These are phyloP conservation scores for Phortica variegata DNA, from an alignment of 1,140 invertebrate genomes.

Conservation along the genomic window DNA sequence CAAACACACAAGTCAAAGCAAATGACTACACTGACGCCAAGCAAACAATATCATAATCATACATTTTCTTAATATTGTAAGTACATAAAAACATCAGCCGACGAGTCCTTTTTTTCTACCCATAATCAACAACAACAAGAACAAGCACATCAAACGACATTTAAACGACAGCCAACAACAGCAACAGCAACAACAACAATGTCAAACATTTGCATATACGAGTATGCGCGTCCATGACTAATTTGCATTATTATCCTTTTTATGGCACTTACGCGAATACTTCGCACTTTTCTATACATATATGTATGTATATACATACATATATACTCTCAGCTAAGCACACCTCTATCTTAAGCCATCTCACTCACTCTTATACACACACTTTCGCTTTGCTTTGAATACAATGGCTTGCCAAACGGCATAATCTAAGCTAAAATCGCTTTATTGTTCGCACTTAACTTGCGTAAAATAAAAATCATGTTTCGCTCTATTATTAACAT, in stretches of 20 bases:
- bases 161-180: neutral
- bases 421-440: slow-evolving; percentile 53
- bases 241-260: slow-evolving; percentile 45
- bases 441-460: slow-evolving; percentile 57
- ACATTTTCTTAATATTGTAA: too few species aligned
- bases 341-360: too few species aligned
- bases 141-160: neutral
- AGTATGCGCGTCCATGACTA: slow-evolving; percentile 48
- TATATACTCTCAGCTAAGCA: too few species aligned
- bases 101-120: too few species aligned
- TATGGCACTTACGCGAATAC: slow-evolving; percentile 1
- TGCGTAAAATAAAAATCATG: slow-evolving; percentile 57
- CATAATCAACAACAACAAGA: neutral
- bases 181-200: neutral
- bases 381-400: too few species aligned
- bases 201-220: slow-evolving; percentile 39
- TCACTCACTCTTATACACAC: too few species aligned
- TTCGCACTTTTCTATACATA: too few species aligned
- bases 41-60: too few species aligned
- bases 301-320: too few species aligned
- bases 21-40: slow-evolving; percentile 22
- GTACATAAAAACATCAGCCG: too few species aligned
- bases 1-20: slow-evolving; percentile 48
- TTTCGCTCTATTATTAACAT: slow-evolving; percentile 31
- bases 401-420: slow-evolving; percentile 34